These are phyloP conservation scores for Hemicordylus capensis DNA, from an alignment of 2,113 vertebrate genomes.

Conservation along the genomic window DNA sequence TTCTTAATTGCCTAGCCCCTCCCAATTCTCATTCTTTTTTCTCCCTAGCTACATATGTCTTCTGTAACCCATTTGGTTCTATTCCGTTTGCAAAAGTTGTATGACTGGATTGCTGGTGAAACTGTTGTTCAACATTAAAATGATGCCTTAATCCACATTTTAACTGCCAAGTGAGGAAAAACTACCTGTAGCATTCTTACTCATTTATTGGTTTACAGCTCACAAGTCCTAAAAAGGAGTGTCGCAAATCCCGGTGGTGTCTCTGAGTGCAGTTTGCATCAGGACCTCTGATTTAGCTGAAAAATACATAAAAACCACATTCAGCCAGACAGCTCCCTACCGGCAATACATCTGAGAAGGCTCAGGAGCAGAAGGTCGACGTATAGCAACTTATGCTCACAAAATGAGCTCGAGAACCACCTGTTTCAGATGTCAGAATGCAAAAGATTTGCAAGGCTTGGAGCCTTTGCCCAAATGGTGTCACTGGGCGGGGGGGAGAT, in stretches of 20 bases:
- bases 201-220: slow-evolving; percentile 61
- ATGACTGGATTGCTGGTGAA: slow-evolving; percentile 32
- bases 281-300: slow-evolving; percentile 66
- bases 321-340: slow-evolving; percentile 52
- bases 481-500: slow-evolving; percentile 5
- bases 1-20: neutral
- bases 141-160: slow-evolving; percentile 35
- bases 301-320: slow-evolving; percentile 64
- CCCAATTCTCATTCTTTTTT: neutral
- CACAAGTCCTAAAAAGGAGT: slow-evolving; percentile 42
- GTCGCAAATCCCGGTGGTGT: slow-evolving; percentile 47
- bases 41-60: neutral
- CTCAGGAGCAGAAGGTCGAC: slow-evolving; percentile 52
- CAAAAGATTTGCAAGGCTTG: slow-evolving; percentile 52
- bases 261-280: slow-evolving; percentile 61
- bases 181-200: slow-evolving; percentile 41
- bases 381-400: slow-evolving; percentile 44
- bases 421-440: slow-evolving; percentile 60
- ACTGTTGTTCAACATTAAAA: slow-evolving; percentile 53
- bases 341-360: slow-evolving; percentile 61
- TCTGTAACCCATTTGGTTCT: neutral
- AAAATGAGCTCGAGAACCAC: slow-evolving; percentile 61
- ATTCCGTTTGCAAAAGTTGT: slow-evolving; percentile 6
- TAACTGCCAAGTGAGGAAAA: slow-evolving; percentile 33
- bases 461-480: slow-evolving; percentile 51